Percentiles rank a stretch among this genome's conserved stretches.
These are phyloP conservation scores for Melipona bicolor DNA, from an alignment of 2,888 invertebrate species.

Conservation along the genomic window DNA sequence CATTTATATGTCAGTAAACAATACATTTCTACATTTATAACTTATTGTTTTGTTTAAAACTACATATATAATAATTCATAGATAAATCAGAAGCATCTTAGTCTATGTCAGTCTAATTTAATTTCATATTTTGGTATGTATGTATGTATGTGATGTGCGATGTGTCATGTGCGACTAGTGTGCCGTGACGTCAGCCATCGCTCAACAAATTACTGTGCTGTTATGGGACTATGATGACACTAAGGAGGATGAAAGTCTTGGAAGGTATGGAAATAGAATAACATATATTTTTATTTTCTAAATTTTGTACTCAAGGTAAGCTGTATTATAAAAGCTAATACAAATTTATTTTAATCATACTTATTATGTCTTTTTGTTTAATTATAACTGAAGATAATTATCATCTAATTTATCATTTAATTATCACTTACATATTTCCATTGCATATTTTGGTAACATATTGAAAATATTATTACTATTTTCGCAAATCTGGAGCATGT, in stretches of 20 bases:
- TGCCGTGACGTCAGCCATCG: conserved; percentile 85
- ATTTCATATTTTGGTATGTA: conserved; percentile 68
- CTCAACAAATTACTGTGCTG: conserved; percentile 90
- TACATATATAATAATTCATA: background rate
- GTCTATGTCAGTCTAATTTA: conserved; percentile 54
- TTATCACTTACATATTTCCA: conserved; percentile 24
- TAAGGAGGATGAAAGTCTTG: conserved; percentile 93
- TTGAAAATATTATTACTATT: conserved; percentile 6
- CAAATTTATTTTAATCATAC: background rate
- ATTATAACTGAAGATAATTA: conserved; percentile 12
- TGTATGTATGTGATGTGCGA: conserved; percentile 81
- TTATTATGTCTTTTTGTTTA: conserved; percentile 8
- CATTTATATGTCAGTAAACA: too few relatives aligned
- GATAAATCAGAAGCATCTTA: conserved; percentile 59
- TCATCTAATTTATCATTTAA: conserved; percentile 21
- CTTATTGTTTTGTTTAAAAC: background rate
- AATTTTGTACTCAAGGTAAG: conserved; percentile 30
- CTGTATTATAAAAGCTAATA: background rate
- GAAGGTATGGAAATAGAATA: conserved; percentile 88
- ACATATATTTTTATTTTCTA: conserved; percentile 31
- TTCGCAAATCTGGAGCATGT: conserved; percentile 56
- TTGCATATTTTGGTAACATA: conserved; percentile 15
- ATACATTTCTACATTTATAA: background rate
- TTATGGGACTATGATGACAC: conserved; percentile 95
- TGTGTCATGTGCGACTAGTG: conserved; percentile 83